These are phyloP conservation scores for Drepana arcuata DNA, from an alignment of 1,140 invertebrate genomes.

Conservation along the genomic window DNA sequence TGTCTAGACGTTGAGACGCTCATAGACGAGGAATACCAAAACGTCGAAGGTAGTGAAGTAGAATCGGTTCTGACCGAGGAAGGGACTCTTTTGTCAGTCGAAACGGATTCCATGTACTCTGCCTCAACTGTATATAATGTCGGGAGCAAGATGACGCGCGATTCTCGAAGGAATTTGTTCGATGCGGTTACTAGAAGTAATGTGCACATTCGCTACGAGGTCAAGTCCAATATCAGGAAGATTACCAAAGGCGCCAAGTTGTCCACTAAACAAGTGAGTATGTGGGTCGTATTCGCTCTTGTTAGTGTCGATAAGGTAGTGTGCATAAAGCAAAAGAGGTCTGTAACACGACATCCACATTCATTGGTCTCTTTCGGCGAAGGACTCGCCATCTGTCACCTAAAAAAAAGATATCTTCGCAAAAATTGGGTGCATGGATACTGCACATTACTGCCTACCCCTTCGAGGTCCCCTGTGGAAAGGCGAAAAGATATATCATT, in stretches of 20 bases:
- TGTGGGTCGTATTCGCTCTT: no score
- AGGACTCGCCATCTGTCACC: no score
- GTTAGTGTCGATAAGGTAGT: no score
- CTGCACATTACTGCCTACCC: no score
- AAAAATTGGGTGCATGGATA: no score
- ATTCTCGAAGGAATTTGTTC: slow-evolving; percentile 54
- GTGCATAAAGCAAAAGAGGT: no score
- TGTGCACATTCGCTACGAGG: slow-evolving; percentile 54
- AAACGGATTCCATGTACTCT: slow-evolving; percentile 54
- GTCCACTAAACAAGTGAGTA: slow-evolving; percentile 62
- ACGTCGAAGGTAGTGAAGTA: slow-evolving; percentile 55
- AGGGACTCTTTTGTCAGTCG: slow-evolving; percentile 44
- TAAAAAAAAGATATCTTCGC: no score
- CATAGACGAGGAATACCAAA: slow-evolving; percentile 63
- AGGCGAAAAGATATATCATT: no score
- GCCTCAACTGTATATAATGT: slow-evolving; percentile 51
- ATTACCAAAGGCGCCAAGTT: slow-evolving; percentile 66
- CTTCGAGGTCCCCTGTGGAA: no score
- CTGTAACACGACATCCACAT: no score
- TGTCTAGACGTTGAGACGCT: slow-evolving; percentile 50
- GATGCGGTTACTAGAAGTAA: slow-evolving; percentile 62
- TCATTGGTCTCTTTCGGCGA: no score
- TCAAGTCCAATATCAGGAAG: slow-evolving; percentile 62
- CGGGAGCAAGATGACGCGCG: slow-evolving; percentile 44
- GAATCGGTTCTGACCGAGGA: slow-evolving; percentile 54